These are phyloP conservation scores for Brachyistius frenatus DNA, from an alignment of 2,113 vertebrate species.

Conservation along the genomic window DNA sequence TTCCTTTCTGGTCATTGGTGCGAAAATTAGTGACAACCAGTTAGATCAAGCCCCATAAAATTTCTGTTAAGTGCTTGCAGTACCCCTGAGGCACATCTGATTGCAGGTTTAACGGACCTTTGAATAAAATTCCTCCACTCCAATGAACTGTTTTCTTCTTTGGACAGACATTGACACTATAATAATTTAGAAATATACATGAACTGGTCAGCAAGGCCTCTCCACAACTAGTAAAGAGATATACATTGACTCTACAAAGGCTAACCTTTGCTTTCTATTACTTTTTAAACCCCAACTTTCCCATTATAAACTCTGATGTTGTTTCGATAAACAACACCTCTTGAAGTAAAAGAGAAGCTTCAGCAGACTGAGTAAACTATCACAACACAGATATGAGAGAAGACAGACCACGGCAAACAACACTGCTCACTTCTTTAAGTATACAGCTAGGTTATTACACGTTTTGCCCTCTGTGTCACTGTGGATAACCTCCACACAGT, in stretches of 20 bases:
- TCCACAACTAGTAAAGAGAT: neutral
- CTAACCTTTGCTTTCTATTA: neutral
- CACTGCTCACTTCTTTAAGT: constrained; percentile 15
- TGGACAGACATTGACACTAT: neutral
- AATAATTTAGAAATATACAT: neutral
- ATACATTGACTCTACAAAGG: neutral
- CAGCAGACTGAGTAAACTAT: constrained; percentile 32
- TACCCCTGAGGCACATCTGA: constrained; percentile 24
- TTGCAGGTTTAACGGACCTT: constrained; percentile 32
- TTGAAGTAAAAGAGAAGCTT: constrained; percentile 10
- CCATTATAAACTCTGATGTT: neutral
- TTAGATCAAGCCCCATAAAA: constrained; percentile 35
- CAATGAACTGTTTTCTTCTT: constrained; percentile 9
- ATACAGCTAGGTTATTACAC: constrained; percentile 20
- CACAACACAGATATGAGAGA: neutral
- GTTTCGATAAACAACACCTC: constrained; percentile 15
- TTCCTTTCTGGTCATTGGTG: constrained; percentile 11
- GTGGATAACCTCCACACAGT: constrained; percentile 5
- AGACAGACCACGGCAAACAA: constrained; percentile 26
- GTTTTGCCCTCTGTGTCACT: constrained; percentile 29
- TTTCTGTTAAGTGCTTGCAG: constrained; percentile 27
- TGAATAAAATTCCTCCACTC: constrained; percentile 4
- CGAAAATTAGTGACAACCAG: constrained; percentile 21
- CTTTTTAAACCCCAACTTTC: neutral
- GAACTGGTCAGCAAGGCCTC: neutral